Conservation (phyloP, 1,140 invertebrate species). For the Cylas formicarius region DNA sequence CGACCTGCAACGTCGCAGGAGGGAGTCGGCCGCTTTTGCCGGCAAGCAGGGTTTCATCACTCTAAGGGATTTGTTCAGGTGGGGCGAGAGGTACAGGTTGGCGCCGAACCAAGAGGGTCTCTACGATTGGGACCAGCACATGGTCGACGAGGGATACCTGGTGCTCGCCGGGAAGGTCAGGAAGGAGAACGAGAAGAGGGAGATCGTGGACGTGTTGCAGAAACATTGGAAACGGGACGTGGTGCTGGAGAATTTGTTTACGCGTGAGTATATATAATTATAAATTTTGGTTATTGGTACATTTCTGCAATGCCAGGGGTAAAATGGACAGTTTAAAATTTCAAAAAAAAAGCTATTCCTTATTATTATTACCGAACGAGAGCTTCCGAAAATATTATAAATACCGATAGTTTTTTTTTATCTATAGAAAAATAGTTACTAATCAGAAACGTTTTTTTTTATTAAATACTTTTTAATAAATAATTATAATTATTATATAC, state of each 20-base stretch:
- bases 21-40: slow-evolving; percentile 81
- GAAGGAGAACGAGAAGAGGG: slow-evolving; percentile 67
- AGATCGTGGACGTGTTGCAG: slow-evolving; percentile 72
- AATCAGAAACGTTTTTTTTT: no score
- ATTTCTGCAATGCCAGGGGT: not conserved
- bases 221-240: slow-evolving; percentile 80
- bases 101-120: slow-evolving; percentile 53
- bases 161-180: slow-evolving; percentile 89
- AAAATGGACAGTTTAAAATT: not conserved
- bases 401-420: no score
- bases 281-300: no score
- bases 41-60: slow-evolving; percentile 95
- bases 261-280: slow-evolving; percentile 40
- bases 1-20: slow-evolving; percentile 79
- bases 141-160: slow-evolving; percentile 95
- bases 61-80: slow-evolving; percentile 91
- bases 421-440: no score
- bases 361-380: no score
- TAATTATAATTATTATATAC: no score
- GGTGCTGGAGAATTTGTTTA: slow-evolving; percentile 68
- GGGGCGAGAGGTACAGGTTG: slow-evolving; percentile 89
- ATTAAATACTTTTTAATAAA: no score
- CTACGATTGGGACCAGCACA: slow-evolving; percentile 96
- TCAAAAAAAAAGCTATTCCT: not conserved
- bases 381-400: no score